Conservation (phyloP, 2,797 vertebrate genomes). For the Tamandua tetradactyla region DNA sequence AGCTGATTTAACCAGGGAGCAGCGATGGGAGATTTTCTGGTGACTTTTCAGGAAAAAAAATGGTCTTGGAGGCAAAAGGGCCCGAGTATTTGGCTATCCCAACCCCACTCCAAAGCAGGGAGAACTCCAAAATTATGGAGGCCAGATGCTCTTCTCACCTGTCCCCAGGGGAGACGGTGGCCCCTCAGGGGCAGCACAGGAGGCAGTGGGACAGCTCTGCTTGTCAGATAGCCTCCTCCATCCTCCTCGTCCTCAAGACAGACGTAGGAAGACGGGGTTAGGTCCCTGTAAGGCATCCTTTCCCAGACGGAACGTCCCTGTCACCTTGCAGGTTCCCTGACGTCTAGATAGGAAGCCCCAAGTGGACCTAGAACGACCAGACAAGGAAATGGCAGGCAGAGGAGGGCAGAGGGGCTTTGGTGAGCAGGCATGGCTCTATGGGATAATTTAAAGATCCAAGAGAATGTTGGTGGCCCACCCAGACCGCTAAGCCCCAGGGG, state of each 20-base stretch:
- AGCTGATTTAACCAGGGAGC: background rate
- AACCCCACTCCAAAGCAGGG: background rate
- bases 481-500: background rate
- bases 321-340: background rate
- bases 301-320: background rate
- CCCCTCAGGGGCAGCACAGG: background rate
- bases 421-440: background rate
- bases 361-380: background rate
- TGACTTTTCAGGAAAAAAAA: background rate
- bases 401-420: background rate
- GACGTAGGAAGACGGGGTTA: background rate
- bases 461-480: background rate
- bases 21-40: background rate
- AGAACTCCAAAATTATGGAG: background rate
- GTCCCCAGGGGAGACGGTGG: fast-evolving
- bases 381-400: background rate
- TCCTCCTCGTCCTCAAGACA: no score
- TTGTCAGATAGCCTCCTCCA: no score
- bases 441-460: background rate
- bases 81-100: background rate
- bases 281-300: background rate
- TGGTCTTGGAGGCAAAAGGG: background rate
- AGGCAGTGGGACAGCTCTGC: fast-evolving
- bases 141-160: no score
- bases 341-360: background rate